A percentile compares a stretch with the other conserved stretches of the same genome.
These are phyloP conservation scores for Lasioglossum calceatum DNA, from an alignment of 2,888 invertebrate genomes.

Conservation along the genomic window DNA sequence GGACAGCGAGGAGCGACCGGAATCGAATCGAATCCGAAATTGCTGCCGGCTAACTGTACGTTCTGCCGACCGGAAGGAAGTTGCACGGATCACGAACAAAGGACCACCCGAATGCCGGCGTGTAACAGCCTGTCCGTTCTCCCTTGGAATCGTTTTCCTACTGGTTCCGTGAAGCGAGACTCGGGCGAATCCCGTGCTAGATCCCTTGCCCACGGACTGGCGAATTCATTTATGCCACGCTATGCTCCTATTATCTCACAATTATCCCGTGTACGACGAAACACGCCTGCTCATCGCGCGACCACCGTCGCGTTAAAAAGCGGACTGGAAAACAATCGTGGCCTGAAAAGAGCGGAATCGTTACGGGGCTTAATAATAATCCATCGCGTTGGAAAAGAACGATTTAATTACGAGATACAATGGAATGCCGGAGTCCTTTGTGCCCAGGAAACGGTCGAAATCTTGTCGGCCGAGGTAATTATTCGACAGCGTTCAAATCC, in stretches of 20 bases:
- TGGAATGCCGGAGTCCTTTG: background rate
- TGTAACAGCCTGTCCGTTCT: conserved; percentile 33
- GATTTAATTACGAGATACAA: background rate
- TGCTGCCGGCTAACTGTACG: conserved; percentile 6
- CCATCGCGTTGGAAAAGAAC: background rate
- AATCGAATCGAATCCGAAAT: conserved; percentile 19
- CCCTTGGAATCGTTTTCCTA: conserved; percentile 36
- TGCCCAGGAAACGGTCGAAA: background rate
- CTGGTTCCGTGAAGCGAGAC: conserved; percentile 50
- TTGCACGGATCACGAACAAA: conserved; percentile 73
- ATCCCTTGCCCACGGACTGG: conserved; percentile 46
- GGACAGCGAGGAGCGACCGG: conserved; percentile 9
- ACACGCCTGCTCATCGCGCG: conserved; percentile 64
- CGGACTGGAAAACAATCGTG: conserved; percentile 62
- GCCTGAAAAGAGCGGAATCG: background rate
- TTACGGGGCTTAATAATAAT: background rate
- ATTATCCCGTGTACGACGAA: conserved; percentile 51
- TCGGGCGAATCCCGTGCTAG: conserved; percentile 39
- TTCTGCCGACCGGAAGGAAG: conserved; percentile 75
- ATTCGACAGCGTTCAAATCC: background rate
- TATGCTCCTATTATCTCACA: conserved; percentile 56
- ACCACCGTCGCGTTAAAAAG: conserved; percentile 11
- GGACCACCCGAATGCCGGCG: conserved; percentile 55
- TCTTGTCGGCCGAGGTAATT: background rate
- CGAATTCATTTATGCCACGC: conserved; percentile 67